Evolutionary conservation across 2,113 vertebrate species (phyloP).

Genomic region (Connochaetes taurinus): DNA sequence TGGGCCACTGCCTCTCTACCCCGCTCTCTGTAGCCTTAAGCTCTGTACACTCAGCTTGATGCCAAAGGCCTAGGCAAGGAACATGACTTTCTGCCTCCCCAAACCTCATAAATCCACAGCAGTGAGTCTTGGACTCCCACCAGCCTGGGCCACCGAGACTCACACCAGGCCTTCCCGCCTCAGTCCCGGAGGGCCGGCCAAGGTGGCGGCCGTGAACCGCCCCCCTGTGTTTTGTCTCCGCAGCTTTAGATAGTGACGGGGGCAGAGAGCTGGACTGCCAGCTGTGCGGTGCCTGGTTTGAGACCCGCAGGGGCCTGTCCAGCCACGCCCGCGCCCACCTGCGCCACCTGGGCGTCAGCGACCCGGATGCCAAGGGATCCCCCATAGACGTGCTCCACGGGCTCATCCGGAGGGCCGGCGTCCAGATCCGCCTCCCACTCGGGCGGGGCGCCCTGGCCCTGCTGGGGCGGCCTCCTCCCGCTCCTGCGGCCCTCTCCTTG

Average conservation of each 20-base stretch:
- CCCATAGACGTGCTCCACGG: constrained; percentile 91
- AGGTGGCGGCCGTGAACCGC: constrained; percentile 65
- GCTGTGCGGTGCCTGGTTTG: constrained; percentile 95
- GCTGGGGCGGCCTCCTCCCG: constrained; percentile 65
- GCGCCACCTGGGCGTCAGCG: constrained; percentile 92
- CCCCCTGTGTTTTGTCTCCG: constrained; percentile 75
- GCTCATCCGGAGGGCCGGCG: constrained; percentile 90
- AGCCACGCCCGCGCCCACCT: constrained; percentile 93
- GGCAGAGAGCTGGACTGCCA: constrained; percentile 92
- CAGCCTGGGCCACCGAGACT: background rate
- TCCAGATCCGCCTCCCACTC: constrained; percentile 83
- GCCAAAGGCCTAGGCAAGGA: background rate
- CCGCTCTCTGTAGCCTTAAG: background rate
- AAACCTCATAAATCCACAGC: background rate
- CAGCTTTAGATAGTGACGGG: constrained; percentile 90
- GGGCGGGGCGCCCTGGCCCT: constrained; percentile 71
- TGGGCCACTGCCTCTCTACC: background rate
- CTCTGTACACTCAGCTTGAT: background rate
- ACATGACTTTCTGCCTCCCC: background rate
- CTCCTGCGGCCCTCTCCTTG: constrained; percentile 77
- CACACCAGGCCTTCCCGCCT: constrained; percentile 43
- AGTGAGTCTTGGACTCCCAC: background rate
- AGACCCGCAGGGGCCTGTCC: constrained; percentile 93
- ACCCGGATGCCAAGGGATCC: constrained; percentile 92
- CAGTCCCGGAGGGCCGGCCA: constrained; percentile 45